Evolutionary conservation across 2,888 invertebrate genomes (phyloP).

Genomic region (Himalopsyche tibetana): DNA sequence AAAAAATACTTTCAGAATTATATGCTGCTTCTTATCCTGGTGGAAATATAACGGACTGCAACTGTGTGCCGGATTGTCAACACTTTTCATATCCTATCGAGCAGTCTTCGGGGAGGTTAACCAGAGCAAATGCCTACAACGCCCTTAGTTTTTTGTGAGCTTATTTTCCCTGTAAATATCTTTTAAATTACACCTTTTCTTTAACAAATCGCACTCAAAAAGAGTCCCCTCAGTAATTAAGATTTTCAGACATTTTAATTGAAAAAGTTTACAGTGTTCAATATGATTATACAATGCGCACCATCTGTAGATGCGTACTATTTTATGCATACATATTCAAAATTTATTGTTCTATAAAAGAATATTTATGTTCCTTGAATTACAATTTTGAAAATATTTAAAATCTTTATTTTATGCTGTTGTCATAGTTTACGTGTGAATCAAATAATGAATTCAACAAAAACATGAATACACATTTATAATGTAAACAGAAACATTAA

Average conservation of each 20-base stretch:
- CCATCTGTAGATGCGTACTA: no score
- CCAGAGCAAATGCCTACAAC: constrained; percentile 71
- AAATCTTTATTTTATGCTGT: no score
- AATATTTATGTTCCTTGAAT: no score
- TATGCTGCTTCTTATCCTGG: constrained; percentile 71
- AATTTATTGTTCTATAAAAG: no score
- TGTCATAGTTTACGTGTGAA: no score
- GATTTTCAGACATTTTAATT: neutral
- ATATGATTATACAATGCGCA: no score
- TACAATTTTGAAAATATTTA: no score
- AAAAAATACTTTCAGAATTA: constrained; percentile 63
- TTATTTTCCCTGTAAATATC: neutral
- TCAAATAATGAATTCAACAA: no score
- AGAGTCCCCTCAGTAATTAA: neutral
- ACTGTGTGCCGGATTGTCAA: constrained; percentile 81
- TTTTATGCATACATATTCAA: no score
- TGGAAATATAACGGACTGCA: constrained; percentile 68
- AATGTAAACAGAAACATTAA: no score
- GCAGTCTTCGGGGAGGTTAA: constrained; percentile 79
- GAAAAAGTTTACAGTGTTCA: no score
- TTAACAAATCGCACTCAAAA: neutral
- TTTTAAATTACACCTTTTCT: neutral
- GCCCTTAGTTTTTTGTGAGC: constrained; percentile 76
- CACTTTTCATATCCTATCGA: constrained; percentile 80
- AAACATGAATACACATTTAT: no score